Evolutionary conservation across 2,797 vertebrate species (phyloP), one percentile per base, ranked within the genome.

Genomic region (Periophthalmus magnuspinnatus): DNA sequence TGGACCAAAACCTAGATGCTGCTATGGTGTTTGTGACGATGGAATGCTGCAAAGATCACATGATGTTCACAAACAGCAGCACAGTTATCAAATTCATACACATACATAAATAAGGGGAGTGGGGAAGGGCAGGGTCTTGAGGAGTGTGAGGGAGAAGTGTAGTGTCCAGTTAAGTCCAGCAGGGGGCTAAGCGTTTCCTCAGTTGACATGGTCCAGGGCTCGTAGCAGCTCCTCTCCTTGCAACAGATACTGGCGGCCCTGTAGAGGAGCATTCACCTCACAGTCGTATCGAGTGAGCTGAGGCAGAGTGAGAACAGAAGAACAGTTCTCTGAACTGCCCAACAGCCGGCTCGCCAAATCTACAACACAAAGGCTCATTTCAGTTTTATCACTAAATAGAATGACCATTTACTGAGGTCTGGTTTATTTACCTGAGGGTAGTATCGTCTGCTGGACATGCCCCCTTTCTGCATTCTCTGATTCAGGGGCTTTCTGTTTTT

Each of bases 201-300:
- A 98, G 92, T 95, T 98, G 90, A 97, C 93, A 92, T 98, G 97
- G 96, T 99, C 98, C 93, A 99, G 92, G 82, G 98, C 98, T 83
- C 91, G 92, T 86, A 99, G 94, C 78, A 99, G 93, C 80, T 99
- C 98, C 94, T 99, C 97, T 24, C 98, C 98, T 90, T 99, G 97
- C 79, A 99, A 94, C 86, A 99, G 93, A 91, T 94, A 95, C 91
- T 97, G 95, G 75, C 95, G 97, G 71, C 94, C 96, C 93, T 97
- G 96, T 81, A 99, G 71, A 55, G 98, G 98, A 75, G 96, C 97
- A 5, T 99, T 99, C 83, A 99, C 97, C 93, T 99, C 97, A 38
- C 97, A 99, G 91, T 99, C 98, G 0, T 99, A 96, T 81, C 96
- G 95, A 32, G 97, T 99, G 81, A 99, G 94, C 62, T 97, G 96